Base-by-base conservation (phyloP, 2,797 vertebrate genomes). In the Lemur catta region DNA sequence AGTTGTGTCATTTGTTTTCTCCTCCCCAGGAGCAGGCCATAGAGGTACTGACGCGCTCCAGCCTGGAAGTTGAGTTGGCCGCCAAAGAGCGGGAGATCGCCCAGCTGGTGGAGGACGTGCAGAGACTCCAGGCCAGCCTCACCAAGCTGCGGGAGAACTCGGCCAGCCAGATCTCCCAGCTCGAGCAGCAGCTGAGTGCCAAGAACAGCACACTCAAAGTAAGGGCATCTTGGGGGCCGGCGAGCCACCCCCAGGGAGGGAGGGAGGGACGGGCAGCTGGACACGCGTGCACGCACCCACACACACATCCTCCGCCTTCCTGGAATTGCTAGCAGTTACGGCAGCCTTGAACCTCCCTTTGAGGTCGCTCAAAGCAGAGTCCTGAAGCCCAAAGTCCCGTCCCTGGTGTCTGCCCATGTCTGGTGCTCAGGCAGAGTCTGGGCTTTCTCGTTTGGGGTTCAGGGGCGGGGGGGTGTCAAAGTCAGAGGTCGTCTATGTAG, bases 51-150 rank as follows among this genome's bases (percentile, higher is more conserved):
- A 99, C 99, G 8, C 99, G 99, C 93, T 99, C 99, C 96, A 99
- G 99, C 98, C 98, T 99, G 98, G 99, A 99, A 98, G 99, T 99
- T 28, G 99, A 99, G 98, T 99, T 99, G 98, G 99, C 99, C 2
- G 99, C 99, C 4, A 99, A 99, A 98, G 99, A 99, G 98, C 98
- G 99, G 41, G 99, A 99, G 98, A 99, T 99, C 2, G 99, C 99
- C 90, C 99, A 99, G 98, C 99, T 99, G 81, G 99, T 99, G 50
- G 99, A 99, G 97, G 99, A 99, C 24, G 99, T 99, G 86, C 99
- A 99, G 99, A 99, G 99, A 97, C 99, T 99, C 98, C 99, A 99
- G 99, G 99, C 99, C 99, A 99, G 99, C 99, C 99, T 99, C 98
- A 99, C 99, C 98, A 99, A 99, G 98, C 99, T 99, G 97, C 98